Base-by-base conservation (phyloP, 2,113 vertebrate species). In the Mirounga angustirostris region DNA sequence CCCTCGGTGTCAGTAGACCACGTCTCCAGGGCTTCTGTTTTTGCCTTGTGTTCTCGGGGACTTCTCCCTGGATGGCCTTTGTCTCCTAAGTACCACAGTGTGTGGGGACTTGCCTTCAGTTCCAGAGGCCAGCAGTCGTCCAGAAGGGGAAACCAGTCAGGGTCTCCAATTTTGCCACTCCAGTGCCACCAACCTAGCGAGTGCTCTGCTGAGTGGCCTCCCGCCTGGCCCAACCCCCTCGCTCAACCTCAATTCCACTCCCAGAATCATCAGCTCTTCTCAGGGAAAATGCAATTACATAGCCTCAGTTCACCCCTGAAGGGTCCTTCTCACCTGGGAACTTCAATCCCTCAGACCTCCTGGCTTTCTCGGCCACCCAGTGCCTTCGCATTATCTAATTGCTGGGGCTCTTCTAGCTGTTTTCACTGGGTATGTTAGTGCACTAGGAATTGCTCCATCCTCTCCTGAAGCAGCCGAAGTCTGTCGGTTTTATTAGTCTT, bases 161-260 rank as follows among this genome's bases (percentile, higher is more conserved):
- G 4, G 30, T 30, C 52, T 81, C 74, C 33, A 5, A 0, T 54
- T 80, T 33, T 3, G 11, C 56, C 28, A 18, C 22, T 22, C 24
- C 50, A 15, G 65, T 1, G 1, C 33, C 40, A 1, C 4, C 1
- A 30, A 22, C 7, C 10, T 16, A 67, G 30, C 0, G 0, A 9
- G 7, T 0, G 1, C 71, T 30, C 43, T 63, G 63, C 80, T 22
- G 24, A 14, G 22, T 7, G 56, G 76, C 58, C 67, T 43, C 59
- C 67, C 0, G 15, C 50, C 10, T 26, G 26, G 40, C 83, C 46
- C 82, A 26, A 16, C 56, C 36, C 24, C 7, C 0, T 56, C n/a
- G 65, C 56, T 50, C 36, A 13, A 10, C 46, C 63, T 30, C 13
- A 22, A 0, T 5, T 33, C 82, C 7, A 2, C 65, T 30, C 82